These are phyloP conservation scores for Lithosia quadra DNA, from an alignment of 2,888 invertebrate species.

Conservation along the genomic window DNA sequence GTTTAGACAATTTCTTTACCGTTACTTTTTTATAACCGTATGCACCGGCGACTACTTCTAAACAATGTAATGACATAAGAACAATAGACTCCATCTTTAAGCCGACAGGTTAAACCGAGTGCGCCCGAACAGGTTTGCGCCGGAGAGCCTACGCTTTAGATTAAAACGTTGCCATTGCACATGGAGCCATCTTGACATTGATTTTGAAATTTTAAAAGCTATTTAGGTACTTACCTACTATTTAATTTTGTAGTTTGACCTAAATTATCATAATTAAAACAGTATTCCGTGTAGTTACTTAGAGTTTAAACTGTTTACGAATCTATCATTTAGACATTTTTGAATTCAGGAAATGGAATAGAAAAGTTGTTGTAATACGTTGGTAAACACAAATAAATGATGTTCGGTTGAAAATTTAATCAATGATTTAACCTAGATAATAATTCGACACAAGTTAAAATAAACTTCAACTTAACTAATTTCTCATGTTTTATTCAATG, in stretches of 20 bases:
- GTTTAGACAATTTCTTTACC: slow-evolving; percentile 27
- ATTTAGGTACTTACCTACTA: not conserved
- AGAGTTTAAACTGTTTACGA: not conserved
- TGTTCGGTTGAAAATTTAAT: no score
- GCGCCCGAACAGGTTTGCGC: slow-evolving; percentile 42
- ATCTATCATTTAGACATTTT: not conserved
- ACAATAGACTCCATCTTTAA: slow-evolving; percentile 46
- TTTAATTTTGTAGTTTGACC: not conserved
- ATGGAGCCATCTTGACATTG: not conserved
- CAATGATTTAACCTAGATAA: no score
- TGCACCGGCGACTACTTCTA: slow-evolving; percentile 21
- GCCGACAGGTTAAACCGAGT: slow-evolving; percentile 44
- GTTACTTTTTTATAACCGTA: slow-evolving; percentile 35
- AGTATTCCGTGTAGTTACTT: slow-evolving; percentile 1
- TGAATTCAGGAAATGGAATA: not conserved
- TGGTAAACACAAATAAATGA: no score
- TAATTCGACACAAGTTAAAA: no score
- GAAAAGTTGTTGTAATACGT: not conserved
- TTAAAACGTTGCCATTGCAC: slow-evolving; percentile 47
- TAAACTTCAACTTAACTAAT: no score
- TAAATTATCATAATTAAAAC: not conserved
- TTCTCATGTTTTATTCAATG: no score
- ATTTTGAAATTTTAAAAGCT: slow-evolving; percentile 4
- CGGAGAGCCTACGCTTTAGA: slow-evolving; percentile 50
- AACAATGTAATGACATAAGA: slow-evolving; percentile 46